These are phyloP conservation scores for Parauchenoglanis ngamensis DNA, from an alignment of 2,797 vertebrate genomes.

Conservation along the genomic window DNA sequence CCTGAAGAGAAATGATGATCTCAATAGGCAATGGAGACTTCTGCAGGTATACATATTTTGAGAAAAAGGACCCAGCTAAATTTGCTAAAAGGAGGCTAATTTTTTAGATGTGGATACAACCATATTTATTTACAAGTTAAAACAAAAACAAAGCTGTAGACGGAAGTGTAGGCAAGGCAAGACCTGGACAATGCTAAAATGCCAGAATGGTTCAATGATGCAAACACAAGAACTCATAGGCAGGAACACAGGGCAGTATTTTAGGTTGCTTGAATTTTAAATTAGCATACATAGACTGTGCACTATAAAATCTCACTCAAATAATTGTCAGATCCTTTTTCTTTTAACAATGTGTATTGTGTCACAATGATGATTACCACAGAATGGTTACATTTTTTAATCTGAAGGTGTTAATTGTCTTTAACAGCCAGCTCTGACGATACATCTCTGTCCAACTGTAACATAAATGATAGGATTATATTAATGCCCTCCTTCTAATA, in stretches of 20 bases:
- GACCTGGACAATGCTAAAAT: background rate
- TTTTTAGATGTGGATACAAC: background rate
- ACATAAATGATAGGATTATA: background rate
- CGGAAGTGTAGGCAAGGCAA: background rate
- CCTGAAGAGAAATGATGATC: slow-evolving; percentile 86
- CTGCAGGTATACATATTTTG: slow-evolving; percentile 82
- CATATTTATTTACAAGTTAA: background rate
- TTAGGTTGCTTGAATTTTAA: background rate
- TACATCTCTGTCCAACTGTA: background rate
- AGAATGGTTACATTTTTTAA: background rate
- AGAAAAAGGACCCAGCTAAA: background rate
- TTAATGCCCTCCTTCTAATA: background rate
- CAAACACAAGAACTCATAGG: background rate
- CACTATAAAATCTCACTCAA: background rate
- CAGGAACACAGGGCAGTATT: background rate
- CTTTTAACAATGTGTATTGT: background rate
- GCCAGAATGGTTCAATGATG: background rate
- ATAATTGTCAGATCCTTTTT: background rate
- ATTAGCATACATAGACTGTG: background rate
- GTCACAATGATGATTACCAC: background rate
- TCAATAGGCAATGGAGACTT: slow-evolving; percentile 91
- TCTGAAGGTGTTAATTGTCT: background rate
- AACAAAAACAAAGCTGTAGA: background rate
- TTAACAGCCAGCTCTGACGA: background rate
- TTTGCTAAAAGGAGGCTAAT: background rate